Base-by-base conservation (phyloP, 2,888 invertebrate species). In the Mongoloraphidia duomilia region DNA sequence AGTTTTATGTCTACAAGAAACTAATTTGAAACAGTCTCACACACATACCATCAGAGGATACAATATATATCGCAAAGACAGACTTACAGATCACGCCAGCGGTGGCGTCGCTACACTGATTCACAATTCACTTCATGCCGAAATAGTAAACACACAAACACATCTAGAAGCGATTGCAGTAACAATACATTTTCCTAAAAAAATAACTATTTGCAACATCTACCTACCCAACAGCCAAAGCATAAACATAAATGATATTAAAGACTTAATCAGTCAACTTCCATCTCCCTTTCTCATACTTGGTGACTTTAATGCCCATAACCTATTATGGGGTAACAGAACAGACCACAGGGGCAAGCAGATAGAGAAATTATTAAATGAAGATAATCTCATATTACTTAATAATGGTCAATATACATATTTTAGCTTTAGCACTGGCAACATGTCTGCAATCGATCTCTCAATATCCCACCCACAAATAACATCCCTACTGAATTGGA, bases 231-330 rank as follows among this genome's bases (percentile, higher is more conserved):
- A 17, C 4, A 17, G 17, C 17, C 17, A 17, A 17, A 3, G 3
- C 4, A 17, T 17, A 3, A 4, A 17, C 2, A 4, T 17, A 4
- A 4, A 17, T 17, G 45, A 45, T 41, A 26, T 51, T 39, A 3
- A 38, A 14, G 34, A 40, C 34, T 17, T 49, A n/a, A 49, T 44
- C 5, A 45, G 34, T 3, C 49, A 51, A 45, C 39, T 51, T 8
- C 51, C 49, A 10, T 10, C n/a, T n/a, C 52, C 52, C 11, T 50
- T 50, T 38, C 40, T 51, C 11, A 26, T 51, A 6, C 11, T 49
- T 14, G 49, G 51, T 5, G 49, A 51, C 37, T 50, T 51, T 37
- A 51, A 51, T 45, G 49, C 50, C 35, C 52, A 47, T 41, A 48
- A 43, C 45, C 9, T 42, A 26, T n/a, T 48, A 12, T 50, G 50